A percentile compares a stretch with the other conserved stretches of the same genome.
Conservation (phyloP, 2,797 vertebrate species). For the Enteromius anoplus region DNA sequence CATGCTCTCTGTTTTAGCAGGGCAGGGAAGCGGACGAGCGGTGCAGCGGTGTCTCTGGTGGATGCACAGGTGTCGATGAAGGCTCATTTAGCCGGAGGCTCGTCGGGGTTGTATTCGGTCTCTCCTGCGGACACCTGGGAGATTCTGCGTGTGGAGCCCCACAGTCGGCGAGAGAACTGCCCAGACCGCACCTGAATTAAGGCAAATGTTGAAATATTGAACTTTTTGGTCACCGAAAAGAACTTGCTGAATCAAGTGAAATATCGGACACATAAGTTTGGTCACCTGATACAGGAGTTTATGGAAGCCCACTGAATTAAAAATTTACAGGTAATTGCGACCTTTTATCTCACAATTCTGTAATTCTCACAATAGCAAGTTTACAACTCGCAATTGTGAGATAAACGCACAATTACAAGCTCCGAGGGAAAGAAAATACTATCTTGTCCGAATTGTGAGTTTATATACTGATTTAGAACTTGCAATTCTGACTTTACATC, state of each 20-base stretch:
- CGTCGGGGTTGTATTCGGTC: constrained; percentile 87
- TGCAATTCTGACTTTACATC: no score
- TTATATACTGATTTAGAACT: no score
- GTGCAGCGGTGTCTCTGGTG: constrained; percentile 12
- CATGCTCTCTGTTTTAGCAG: constrained; percentile 6
- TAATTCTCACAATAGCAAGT: no score
- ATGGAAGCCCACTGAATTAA: not conserved
- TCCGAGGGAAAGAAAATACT: no score
- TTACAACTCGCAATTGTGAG: no score
- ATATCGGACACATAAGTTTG: not conserved
- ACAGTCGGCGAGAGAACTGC: constrained; percentile 87
- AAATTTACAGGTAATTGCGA: no score
- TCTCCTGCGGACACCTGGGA: constrained; percentile 92
- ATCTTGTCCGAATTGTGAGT: no score
- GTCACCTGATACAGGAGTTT: not conserved
- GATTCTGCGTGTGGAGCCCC: constrained; percentile 89
- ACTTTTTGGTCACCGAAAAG: not conserved
- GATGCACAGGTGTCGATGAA: constrained; percentile 26
- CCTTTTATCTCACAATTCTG: no score
- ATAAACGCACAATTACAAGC: no score
- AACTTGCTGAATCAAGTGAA: not conserved
- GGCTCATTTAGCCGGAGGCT: constrained; percentile 73
- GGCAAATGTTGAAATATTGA: constrained; percentile 14
- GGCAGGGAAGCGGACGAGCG: constrained; percentile 11
- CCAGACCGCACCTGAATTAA: constrained; percentile 83